phyloP scores from a whole-genome alignment of 2,797 vertebrate genomes.

The Myripristis jacobus region DNA sequence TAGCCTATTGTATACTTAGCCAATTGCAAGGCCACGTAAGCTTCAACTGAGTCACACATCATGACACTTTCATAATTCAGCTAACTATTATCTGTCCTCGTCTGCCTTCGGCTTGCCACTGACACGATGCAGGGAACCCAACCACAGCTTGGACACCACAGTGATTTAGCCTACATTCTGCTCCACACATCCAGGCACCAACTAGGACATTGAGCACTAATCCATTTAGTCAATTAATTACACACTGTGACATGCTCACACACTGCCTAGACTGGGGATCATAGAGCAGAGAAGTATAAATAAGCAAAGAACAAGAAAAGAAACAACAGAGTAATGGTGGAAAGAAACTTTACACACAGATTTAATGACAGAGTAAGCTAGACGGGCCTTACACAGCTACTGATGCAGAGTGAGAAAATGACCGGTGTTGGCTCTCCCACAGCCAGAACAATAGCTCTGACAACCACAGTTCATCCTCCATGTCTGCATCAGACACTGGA shows the following conservation, averaged over 20 bases:
- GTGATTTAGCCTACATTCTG: background rate
- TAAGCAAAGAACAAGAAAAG: slow-evolving; percentile 12
- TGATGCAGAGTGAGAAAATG: slow-evolving; percentile 23
- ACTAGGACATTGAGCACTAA: slow-evolving; percentile 19
- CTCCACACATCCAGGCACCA: slow-evolving; percentile 3
- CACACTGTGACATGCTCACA: slow-evolving; percentile 7
- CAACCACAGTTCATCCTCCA: slow-evolving; percentile 9
- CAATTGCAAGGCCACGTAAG: slow-evolving; percentile 38
- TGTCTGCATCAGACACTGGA: background rate
- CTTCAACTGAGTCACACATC: slow-evolving; percentile 47
- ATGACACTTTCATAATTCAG: slow-evolving; percentile 41
- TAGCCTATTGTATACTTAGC: slow-evolving; percentile 36
- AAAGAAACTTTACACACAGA: slow-evolving; percentile 13
- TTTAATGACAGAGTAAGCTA: slow-evolving; percentile 28
- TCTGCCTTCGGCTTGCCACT: slow-evolving; percentile 17
- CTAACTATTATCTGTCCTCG: background rate
- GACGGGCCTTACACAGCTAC: background rate
- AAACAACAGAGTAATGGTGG: slow-evolving; percentile 19
- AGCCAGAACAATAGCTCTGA: slow-evolving; percentile 21
- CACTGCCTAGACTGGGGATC: slow-evolving; percentile 15
- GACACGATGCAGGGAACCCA: slow-evolving; percentile 6
- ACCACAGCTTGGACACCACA: slow-evolving; percentile 1
- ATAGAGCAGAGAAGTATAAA: slow-evolving; percentile 40
- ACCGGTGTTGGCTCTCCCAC: slow-evolving; percentile 14
- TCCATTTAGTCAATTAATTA: slow-evolving; percentile 40